Percentiles rank a stretch among this genome's conserved stretches.
phyloP scores from a whole-genome alignment of 2,113 vertebrate species.

The Neoarius graeffei region DNA sequence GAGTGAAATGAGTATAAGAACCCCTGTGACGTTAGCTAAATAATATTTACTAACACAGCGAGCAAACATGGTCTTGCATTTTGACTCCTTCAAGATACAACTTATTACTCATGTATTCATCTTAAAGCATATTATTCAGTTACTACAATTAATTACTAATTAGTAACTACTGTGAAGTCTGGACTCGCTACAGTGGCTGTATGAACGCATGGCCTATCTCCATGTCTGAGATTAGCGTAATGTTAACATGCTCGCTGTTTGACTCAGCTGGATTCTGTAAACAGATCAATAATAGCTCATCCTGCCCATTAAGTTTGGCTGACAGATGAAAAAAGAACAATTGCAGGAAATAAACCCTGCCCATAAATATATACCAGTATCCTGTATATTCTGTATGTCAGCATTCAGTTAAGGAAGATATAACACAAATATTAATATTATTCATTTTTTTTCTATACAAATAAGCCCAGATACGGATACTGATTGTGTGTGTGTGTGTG shows the following conservation, averaged over 20 bases:
- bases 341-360: not conserved
- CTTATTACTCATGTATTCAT: no score
- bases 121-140: no score
- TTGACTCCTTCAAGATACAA: no score
- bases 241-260: no score
- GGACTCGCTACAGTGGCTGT: not conserved
- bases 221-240: no score
- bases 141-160: no score
- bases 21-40: no score
- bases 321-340: not conserved
- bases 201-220: no score
- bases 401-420: not conserved
- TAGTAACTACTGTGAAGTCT: no score
- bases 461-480: not conserved
- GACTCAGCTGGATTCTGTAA: not conserved
- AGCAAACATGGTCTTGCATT: no score
- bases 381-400: not conserved
- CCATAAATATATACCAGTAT: not conserved
- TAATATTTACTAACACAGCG: no score
- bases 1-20: not conserved
- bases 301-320: not conserved
- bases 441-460: not conserved
- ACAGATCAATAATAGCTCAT: not conserved
- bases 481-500: not conserved
- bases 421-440: not conserved